Conservation (phyloP, 2,113 vertebrate species). For the Passer montanus region DNA sequence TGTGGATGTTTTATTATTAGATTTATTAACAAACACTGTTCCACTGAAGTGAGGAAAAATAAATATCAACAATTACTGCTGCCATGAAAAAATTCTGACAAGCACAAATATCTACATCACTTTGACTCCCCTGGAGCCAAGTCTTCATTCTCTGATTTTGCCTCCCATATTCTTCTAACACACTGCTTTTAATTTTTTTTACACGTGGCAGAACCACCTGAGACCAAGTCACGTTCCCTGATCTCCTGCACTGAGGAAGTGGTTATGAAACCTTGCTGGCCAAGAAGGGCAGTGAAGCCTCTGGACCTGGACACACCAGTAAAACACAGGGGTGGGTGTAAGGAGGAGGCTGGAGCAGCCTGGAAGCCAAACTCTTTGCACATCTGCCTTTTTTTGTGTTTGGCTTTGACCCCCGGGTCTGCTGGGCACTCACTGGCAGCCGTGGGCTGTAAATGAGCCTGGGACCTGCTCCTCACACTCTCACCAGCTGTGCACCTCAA, state of each 20-base stretch:
- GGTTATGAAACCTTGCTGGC: background rate
- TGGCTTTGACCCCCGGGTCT: background rate
- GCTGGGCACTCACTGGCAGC: fast-evolving
- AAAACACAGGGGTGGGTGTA: fast-evolving
- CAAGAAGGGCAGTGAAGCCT: background rate
- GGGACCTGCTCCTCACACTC: background rate
- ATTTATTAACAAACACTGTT: slow-evolving; percentile 58
- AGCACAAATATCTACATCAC: background rate
- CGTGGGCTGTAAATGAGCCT: fast-evolving
- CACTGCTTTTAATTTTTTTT: background rate
- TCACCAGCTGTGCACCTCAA: background rate
- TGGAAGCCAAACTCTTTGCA: background rate
- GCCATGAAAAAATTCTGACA: background rate
- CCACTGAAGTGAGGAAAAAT: slow-evolving; percentile 49
- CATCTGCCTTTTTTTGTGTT: background rate
- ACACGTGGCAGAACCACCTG: background rate
- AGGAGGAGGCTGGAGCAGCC: background rate
- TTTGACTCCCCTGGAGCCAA: slow-evolving; percentile 9
- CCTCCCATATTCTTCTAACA: background rate
- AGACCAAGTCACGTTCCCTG: background rate
- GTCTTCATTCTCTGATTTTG: background rate
- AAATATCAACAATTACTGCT: slow-evolving; percentile 62
- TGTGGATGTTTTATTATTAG: slow-evolving; percentile 54
- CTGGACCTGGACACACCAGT: background rate
- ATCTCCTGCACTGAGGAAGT: background rate